Evolutionary conservation across 2,888 invertebrate genomes (phyloP).

Genomic region (Eilema caniola): DNA sequence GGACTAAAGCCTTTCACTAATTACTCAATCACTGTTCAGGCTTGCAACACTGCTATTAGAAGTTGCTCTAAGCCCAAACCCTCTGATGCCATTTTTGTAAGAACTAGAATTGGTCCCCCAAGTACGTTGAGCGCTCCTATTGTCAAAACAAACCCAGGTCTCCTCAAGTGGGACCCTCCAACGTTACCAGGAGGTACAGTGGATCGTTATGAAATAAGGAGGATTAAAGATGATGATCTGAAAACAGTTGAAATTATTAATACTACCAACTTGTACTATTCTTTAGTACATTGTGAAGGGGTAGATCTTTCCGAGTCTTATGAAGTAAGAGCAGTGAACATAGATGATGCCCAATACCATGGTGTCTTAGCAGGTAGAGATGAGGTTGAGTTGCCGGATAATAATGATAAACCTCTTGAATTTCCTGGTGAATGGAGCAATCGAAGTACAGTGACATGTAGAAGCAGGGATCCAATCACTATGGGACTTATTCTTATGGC

Average conservation of each 20-base stretch:
- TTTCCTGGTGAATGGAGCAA: conserved; percentile 79
- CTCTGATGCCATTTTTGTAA: conserved; percentile 81
- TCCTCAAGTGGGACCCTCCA: conserved; percentile 84
- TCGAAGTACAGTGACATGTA: conserved; percentile 67
- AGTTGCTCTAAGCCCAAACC: conserved; percentile 86
- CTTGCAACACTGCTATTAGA: conserved; percentile 88
- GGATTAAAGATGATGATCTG: conserved; percentile 66
- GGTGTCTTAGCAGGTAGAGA: conserved; percentile 63
- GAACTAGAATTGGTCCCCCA: conserved; percentile 89
- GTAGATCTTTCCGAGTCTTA: conserved; percentile 70
- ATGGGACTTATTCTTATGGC: conserved; percentile 71
- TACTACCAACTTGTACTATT: conserved; percentile 61
- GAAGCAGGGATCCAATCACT: conserved; percentile 66
- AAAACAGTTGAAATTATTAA: conserved; percentile 60
- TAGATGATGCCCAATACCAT: conserved; percentile 70
- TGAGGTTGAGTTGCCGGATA: conserved; percentile 60
- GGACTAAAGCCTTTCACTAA: conserved; percentile 87
- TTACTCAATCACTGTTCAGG: conserved; percentile 90
- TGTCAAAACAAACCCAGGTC: conserved; percentile 64
- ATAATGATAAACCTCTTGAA: conserved; percentile 48
- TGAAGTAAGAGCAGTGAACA: conserved; percentile 78
- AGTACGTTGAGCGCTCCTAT: conserved; percentile 71
- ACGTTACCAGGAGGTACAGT: conserved; percentile 83
- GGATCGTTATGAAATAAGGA: conserved; percentile 86
- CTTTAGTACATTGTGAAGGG: conserved; percentile 70